phyloP scores from a whole-genome alignment of 2,888 invertebrate genomes.

The Leucophenga montana region DNA sequence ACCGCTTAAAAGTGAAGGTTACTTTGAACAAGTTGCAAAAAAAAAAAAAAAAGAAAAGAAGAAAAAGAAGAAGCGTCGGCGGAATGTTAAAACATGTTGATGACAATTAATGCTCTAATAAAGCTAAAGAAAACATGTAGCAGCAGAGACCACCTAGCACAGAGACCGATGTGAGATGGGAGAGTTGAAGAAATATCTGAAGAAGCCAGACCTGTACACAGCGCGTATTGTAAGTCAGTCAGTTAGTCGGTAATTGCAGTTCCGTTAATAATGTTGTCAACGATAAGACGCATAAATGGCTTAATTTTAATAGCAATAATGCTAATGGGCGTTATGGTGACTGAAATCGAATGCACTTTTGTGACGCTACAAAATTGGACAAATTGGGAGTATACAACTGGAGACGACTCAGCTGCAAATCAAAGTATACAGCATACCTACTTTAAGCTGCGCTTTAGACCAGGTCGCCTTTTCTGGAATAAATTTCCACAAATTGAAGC shows the following conservation, averaged over 20 bases:
- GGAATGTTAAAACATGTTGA: constrained; percentile 34
- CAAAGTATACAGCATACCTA: constrained; percentile 23
- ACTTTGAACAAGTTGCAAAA: constrained; percentile 43
- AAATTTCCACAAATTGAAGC: constrained; percentile 56
- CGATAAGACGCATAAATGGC: constrained; percentile 61
- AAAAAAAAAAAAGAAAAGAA: constrained; percentile 38
- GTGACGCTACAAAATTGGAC: constrained; percentile 50
- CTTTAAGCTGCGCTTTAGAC: constrained; percentile 62
- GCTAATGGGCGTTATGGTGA: constrained; percentile 8
- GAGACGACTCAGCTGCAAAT: constrained; percentile 24
- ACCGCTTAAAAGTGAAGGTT: constrained; percentile 68
- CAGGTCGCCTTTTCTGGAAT: constrained; percentile 50
- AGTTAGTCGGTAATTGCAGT: constrained; percentile 46
- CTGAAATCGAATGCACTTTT: constrained; percentile 46
- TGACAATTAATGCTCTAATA: constrained; percentile 71
- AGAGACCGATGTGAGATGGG: constrained; percentile 22
- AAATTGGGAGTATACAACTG: constrained; percentile 26
- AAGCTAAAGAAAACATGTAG: constrained; percentile 59
- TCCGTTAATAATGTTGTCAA: constrained; percentile 68
- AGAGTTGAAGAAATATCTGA: constrained; percentile 15
- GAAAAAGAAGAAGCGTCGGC: constrained; percentile 44
- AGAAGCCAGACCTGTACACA: constrained; percentile 16
- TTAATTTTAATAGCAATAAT: constrained; percentile 54
- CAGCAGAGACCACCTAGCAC: constrained; percentile 12
- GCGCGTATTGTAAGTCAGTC: constrained; percentile 44